A percentile compares a stretch with the other conserved stretches of the same genome.
These are phyloP conservation scores for Poecile atricapillus DNA, from an alignment of 2,113 vertebrate genomes.

Conservation along the genomic window DNA sequence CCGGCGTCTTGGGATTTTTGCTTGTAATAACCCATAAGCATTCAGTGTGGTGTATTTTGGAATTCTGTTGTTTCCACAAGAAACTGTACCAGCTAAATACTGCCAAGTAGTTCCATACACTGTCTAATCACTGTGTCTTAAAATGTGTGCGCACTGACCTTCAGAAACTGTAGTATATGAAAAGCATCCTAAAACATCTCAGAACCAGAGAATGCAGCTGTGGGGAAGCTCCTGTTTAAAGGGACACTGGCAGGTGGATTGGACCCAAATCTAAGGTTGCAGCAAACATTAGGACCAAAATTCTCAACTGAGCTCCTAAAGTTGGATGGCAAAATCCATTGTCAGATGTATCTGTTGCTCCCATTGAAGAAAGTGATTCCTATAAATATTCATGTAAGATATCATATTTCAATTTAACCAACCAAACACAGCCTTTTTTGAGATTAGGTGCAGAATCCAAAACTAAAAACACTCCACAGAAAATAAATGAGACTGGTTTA, in stretches of 20 bases:
- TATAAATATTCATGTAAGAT: not conserved
- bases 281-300: not conserved
- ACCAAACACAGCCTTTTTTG: not conserved
- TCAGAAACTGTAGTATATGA: slow-evolving; percentile 33
- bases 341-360: not conserved
- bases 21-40: slow-evolving; percentile 64
- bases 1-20: slow-evolving; percentile 50
- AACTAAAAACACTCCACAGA: not conserved
- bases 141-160: slow-evolving; percentile 50
- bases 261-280: not conserved
- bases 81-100: slow-evolving; percentile 71
- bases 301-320: not conserved
- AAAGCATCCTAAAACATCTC: slow-evolving; percentile 44
- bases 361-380: not conserved
- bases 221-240: slow-evolving; percentile 1
- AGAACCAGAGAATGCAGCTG: not conserved
- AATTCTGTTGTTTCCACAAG: slow-evolving; percentile 64
- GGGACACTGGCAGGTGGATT: not conserved
- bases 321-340: not conserved
- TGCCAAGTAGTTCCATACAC: slow-evolving; percentile 69
- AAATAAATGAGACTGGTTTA: not conserved
- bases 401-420: not conserved
- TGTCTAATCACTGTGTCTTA: slow-evolving; percentile 61
- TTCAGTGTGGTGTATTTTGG: slow-evolving; percentile 60
- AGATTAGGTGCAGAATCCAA: not conserved